These are phyloP conservation scores for Zaprionus bogoriensis DNA, from an alignment of 2,888 invertebrate genomes.

Conservation along the genomic window DNA sequence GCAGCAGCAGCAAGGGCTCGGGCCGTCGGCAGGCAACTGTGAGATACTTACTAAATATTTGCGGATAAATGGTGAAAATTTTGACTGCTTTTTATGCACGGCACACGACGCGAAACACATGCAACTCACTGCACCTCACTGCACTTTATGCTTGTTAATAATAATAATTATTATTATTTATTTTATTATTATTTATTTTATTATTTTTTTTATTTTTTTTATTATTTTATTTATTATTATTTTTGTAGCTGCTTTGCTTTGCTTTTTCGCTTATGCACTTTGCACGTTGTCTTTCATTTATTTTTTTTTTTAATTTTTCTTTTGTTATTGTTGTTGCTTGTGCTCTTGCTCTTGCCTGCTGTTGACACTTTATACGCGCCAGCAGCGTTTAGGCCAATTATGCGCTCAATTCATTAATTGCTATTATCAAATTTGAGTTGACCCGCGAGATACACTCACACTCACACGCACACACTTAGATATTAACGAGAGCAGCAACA, in stretches of 20 bases:
- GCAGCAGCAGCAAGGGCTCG: conserved; percentile 8
- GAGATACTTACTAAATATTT: conserved; percentile 81
- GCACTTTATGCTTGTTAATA: conserved; percentile 13
- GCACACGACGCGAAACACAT: conserved; percentile 35
- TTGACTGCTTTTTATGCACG: conserved; percentile 70
- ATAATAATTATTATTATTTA: conserved; percentile 18
- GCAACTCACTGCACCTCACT: conserved; percentile 11
- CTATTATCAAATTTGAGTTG: conserved; percentile 48
- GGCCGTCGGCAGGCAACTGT: conserved; percentile 20
- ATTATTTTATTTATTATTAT: not conserved
- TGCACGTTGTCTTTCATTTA: not conserved
- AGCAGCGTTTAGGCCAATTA: not conserved
- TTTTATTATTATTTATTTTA: conserved; percentile 26
- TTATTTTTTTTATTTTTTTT: conserved; percentile 6
- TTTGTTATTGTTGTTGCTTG: conserved; percentile 27
- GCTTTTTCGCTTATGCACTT: not conserved
- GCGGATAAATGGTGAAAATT: conserved; percentile 81
- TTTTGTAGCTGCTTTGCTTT: not conserved
- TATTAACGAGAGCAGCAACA: not conserved
- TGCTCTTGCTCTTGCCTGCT: conserved; percentile 9
- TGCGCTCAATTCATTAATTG: conserved; percentile 49
- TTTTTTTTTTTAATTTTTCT: conserved; percentile 27
- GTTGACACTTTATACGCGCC: conserved; percentile 40
- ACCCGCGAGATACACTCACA: no score
- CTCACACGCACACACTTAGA: conserved; percentile 16